phyloP scores from a whole-genome alignment of 2,113 vertebrate genomes.

The Apteryx owenii region DNA sequence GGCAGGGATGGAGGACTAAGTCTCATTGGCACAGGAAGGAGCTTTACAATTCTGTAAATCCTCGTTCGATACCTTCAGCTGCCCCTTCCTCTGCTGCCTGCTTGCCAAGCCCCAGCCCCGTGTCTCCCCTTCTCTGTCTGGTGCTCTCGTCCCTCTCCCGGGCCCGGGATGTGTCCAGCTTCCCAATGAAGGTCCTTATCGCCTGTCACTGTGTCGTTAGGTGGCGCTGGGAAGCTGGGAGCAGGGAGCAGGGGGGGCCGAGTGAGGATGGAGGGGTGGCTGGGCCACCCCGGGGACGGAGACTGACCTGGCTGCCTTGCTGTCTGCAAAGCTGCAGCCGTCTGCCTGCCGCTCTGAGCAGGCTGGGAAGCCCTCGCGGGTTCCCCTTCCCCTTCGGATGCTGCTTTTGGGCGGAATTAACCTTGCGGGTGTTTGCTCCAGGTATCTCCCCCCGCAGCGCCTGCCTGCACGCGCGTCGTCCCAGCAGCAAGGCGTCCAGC shows the following conservation, averaged over 20 bases:
- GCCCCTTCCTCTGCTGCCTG: background rate
- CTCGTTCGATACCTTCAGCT: background rate
- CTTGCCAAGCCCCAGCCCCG: rapidly evolving
- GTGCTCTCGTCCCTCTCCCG: background rate
- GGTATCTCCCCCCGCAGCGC: background rate
- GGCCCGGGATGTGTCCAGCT: rapidly evolving
- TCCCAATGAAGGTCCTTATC: background rate
- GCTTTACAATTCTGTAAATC: background rate
- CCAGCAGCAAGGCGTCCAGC: no score
- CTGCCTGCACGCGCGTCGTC: rapidly evolving
- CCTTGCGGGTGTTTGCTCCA: background rate
- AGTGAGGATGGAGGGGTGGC: background rate
- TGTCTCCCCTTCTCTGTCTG: rapidly evolving
- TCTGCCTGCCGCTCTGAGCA: background rate
- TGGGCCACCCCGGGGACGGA: rapidly evolving
- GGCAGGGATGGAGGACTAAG: background rate
- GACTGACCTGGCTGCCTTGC: rapidly evolving
- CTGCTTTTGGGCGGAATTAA: background rate
- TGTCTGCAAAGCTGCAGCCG: background rate
- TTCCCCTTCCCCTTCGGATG: rapidly evolving
- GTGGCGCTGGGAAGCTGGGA: slow-evolving; percentile 26
- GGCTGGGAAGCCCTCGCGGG: background rate
- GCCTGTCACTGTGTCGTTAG: background rate
- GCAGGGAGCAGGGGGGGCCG: background rate
- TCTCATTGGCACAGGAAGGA: background rate